phyloP scores from a whole-genome alignment of 2,797 vertebrate species.

The Stomatorhinus walkeri region DNA sequence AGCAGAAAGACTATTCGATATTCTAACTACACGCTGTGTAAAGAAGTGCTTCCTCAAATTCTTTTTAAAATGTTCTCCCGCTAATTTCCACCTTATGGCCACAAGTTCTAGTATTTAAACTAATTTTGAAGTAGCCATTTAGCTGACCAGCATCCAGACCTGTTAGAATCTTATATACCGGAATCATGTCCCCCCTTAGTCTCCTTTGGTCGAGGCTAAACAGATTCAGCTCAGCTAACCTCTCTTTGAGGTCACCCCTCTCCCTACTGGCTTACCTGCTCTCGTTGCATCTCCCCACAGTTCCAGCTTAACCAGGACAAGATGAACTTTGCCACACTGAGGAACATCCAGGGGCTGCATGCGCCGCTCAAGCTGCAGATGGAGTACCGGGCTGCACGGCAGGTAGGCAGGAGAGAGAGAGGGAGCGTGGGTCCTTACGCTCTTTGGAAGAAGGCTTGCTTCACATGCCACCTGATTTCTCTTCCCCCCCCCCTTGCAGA shows the following conservation, averaged over 20 bases:
- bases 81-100: no score
- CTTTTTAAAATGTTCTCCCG: no score
- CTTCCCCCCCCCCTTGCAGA: constrained; percentile 48
- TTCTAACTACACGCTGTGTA: no score
- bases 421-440: background rate
- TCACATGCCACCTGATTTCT: background rate
- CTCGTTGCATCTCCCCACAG: constrained; percentile 47
- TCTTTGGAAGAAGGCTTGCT: background rate
- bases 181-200: no score
- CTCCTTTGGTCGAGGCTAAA: no score
- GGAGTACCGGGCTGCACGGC: constrained; percentile 88
- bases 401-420: constrained; percentile 53
- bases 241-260: background rate
- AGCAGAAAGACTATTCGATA: no score
- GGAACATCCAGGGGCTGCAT: constrained; percentile 92
- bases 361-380: constrained; percentile 92
- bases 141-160: no score
- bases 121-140: no score
- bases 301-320: constrained; percentile 86
- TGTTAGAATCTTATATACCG: no score
- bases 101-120: no score
- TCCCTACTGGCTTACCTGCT: background rate
- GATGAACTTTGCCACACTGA: constrained; percentile 80
- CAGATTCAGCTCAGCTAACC: no score
- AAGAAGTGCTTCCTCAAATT: no score